Conservation (phyloP, 2,113 vertebrate species). For the Ibidorhyncha struthersii region DNA sequence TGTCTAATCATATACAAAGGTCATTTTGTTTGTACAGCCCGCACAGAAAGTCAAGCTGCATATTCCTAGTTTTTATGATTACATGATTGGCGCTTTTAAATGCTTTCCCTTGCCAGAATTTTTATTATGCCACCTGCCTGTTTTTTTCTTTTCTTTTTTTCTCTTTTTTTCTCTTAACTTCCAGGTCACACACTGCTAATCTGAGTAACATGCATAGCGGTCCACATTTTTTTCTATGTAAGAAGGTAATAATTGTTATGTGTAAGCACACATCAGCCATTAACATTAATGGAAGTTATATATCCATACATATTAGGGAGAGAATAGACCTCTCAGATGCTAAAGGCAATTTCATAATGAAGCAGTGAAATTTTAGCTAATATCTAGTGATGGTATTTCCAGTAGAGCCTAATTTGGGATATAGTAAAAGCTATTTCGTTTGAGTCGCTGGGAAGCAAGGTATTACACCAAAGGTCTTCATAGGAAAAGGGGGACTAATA, state of each 20-base stretch:
- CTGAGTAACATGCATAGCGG: background rate
- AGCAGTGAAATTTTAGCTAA: slow-evolving; percentile 42
- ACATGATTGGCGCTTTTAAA: background rate
- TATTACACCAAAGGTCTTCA: background rate
- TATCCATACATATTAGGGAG: background rate
- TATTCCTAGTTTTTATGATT: background rate
- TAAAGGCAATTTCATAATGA: slow-evolving; percentile 28
- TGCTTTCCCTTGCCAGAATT: background rate
- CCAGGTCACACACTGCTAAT: background rate
- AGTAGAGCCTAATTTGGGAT: slow-evolving; percentile 31
- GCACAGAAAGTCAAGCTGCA: background rate
- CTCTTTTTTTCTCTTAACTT: background rate
- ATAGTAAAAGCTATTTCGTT: background rate
- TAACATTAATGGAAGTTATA: background rate
- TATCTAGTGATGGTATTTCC: slow-evolving; percentile 2
- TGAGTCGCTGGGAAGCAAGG: slow-evolving; percentile 13
- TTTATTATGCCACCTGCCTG: background rate
- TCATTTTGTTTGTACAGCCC: background rate
- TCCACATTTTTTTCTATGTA: background rate
- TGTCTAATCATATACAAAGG: background rate
- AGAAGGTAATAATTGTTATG: slow-evolving; percentile 19
- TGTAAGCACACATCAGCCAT: background rate
- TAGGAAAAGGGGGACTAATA: background rate
- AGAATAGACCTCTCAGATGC: background rate
- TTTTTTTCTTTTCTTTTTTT: too few species aligned